Conservation (phyloP, 1,140 invertebrate genomes). For the Bradysia coprophila region DNA sequence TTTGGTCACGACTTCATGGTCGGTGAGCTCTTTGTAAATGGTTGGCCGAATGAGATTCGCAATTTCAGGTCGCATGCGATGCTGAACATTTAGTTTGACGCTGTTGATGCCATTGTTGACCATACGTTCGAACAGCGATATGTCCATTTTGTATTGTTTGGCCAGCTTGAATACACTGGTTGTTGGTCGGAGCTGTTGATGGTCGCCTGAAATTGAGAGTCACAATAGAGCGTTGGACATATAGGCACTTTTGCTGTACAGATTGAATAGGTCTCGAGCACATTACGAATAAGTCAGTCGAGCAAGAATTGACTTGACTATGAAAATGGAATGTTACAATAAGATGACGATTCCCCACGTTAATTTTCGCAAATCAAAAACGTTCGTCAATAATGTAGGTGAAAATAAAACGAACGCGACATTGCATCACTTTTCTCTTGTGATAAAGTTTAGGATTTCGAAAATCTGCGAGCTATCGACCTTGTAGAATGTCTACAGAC, state of each 20-base stretch:
- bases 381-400: no score
- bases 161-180: constrained; percentile 37
- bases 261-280: no score
- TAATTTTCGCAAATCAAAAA: no score
- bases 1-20: constrained; percentile 29
- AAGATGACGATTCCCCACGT: no score
- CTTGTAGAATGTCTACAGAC: no score
- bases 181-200: constrained; percentile 50
- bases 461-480: no score
- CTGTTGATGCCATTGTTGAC: constrained; percentile 34
- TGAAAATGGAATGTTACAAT: neutral
- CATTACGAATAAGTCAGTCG: no score
- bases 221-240: no score
- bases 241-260: no score
- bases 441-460: no score
- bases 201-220: constrained; percentile 52
- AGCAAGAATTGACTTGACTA: neutral
- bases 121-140: constrained; percentile 58
- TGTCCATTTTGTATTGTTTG: constrained; percentile 36
- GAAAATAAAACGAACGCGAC: no score
- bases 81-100: constrained; percentile 33
- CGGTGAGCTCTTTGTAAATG: constrained; percentile 35
- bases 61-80: constrained; percentile 47
- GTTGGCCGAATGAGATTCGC: constrained; percentile 34
- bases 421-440: no score